Evolutionary conservation across 23 tunicate genomes (phyloP), one percentile per base, ranked within the genome.

Genomic region (Trididemnum nubilum): DNA sequence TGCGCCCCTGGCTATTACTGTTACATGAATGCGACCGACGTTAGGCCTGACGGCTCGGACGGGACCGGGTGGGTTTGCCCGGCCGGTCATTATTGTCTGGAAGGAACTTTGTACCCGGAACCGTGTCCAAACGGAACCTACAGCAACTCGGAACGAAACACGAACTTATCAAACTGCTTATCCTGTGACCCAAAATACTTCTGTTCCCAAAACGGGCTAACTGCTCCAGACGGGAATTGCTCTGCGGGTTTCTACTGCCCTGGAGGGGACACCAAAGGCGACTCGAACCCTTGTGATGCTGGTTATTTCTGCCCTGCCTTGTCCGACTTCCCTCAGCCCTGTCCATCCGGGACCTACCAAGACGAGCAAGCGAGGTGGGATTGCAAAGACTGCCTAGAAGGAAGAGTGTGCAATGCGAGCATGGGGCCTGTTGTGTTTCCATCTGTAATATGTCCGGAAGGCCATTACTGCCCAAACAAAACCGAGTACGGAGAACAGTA

Each of bases 241-340:
- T 60, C 85, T 2, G 86, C 89, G 18, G 92, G 96, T 4, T 90
- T 76, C 64, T 95, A 95, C 75, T 95, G 99, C 37, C 95, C 96
- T 26, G 96, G 96, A n/a, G 86, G 96, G 18, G 85, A 86, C 71
- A 60, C 37, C 22, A 35, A 51, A 78, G 51, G 54, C 9, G 83
- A 74, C 50, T 71, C 98, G 38, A 50, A 24, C 0, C 65, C 85
- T 0, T 95, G 99, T 73, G 77, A 87, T 30, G 44, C 44, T n/a
- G 96, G 95, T 18, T 54, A 85, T 83, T 31, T 5, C 30, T 95
- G 99, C 71, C 96, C 89, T 23, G 80, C 52, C 25, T 36, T 51
- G 22, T 77, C 86, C 2, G 71, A 34, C 0, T 15, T 51, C 61
- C 96, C 81, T 22, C 34, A 25, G 2, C 89, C 89, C 7, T 95